Percentiles rank a stretch among this genome's conserved stretches.
phyloP scores from a whole-genome alignment of 2,888 invertebrate genomes.

The Nemurella pictetii region DNA sequence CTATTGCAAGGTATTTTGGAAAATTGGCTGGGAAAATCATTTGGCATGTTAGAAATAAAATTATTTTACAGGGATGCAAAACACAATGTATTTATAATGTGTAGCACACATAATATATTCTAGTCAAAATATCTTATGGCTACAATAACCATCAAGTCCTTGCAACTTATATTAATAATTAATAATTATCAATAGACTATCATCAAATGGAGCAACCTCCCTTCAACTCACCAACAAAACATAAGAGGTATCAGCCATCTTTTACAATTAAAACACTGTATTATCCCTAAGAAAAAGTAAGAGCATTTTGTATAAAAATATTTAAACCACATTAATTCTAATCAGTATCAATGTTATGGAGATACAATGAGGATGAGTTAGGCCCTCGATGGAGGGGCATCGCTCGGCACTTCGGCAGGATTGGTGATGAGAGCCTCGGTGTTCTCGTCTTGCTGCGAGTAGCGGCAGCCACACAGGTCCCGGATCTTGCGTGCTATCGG shows the following conservation, averaged over 20 bases:
- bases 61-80: too few relatives aligned
- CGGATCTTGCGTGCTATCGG: not conserved
- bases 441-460: slow-evolving; percentile 21
- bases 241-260: too few relatives aligned
- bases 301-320: slow-evolving; percentile 4
- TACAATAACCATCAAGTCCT: not conserved
- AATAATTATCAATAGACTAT: not conserved
- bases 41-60: too few relatives aligned
- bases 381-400: not conserved
- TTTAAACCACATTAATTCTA: not conserved
- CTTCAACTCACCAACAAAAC: not conserved
- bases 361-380: not conserved
- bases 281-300: not conserved
- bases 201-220: not conserved
- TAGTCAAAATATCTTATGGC: not conserved
- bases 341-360: not conserved
- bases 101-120: not conserved
- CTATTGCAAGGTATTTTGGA: not conserved
- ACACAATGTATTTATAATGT: not conserved
- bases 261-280: not conserved
- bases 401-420: slow-evolving; percentile 39
- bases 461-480: slow-evolving; percentile 4
- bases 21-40: not conserved
- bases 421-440: slow-evolving; percentile 38
- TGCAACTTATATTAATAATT: not conserved